Conservation (phyloP, 2,888 invertebrate genomes). For the Scrobipalpa costella region DNA sequence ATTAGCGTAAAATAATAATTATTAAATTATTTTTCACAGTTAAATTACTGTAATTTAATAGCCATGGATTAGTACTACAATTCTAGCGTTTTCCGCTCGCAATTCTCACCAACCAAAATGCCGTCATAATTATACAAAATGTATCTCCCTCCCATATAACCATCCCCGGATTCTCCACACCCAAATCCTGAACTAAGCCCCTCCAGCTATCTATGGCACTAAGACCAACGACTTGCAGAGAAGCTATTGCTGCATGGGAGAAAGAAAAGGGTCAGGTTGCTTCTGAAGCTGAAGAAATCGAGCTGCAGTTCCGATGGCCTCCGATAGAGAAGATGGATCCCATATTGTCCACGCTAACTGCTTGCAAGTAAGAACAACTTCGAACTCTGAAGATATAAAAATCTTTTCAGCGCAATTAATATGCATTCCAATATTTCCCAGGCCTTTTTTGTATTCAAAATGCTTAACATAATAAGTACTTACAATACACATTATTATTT, state of each 20-base stretch:
- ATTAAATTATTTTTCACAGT: neutral
- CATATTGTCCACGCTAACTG: constrained; percentile 84
- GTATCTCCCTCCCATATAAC: neutral
- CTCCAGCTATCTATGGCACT: constrained; percentile 4
- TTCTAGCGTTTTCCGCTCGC: neutral
- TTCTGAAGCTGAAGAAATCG: constrained; percentile 86
- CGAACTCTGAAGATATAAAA: neutral
- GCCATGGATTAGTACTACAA: neutral
- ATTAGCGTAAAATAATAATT: neutral
- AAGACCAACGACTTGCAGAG: constrained; percentile 86
- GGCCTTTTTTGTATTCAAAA: too few species aligned
- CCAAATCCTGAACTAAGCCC: neutral
- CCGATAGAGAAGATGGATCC: constrained; percentile 98
- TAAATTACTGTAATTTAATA: too few species aligned
- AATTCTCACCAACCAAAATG: neutral
- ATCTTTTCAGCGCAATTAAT: too few species aligned
- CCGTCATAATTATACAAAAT: neutral
- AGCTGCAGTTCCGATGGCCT: constrained; percentile 93
- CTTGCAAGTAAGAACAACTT: constrained; percentile 38
- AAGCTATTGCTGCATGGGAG: constrained; percentile 93
- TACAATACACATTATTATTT: too few species aligned
- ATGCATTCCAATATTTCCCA: too few species aligned
- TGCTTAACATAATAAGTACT: too few species aligned
- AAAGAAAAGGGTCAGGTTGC: constrained; percentile 84
- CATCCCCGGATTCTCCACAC: neutral